These are phyloP conservation scores for Penaeus vannamei DNA, from an alignment of 1,140 invertebrate genomes.

Conservation along the genomic window DNA sequence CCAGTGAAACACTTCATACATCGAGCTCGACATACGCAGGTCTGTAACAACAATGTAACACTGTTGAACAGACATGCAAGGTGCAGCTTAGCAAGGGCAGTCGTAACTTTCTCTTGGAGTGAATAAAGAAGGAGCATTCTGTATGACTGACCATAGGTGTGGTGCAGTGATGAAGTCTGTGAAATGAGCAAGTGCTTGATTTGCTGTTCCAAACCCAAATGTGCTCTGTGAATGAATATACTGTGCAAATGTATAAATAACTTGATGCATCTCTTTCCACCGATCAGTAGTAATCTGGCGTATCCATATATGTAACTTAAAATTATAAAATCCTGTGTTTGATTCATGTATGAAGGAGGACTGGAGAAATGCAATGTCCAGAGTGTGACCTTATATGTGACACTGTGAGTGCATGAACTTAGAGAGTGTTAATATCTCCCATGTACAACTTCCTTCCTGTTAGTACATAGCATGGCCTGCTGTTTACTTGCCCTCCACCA, in stretches of 20 bases:
- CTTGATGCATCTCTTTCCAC: too few species aligned
- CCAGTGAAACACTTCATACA: constrained; percentile 85
- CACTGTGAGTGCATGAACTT: too few species aligned
- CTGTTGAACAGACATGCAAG: constrained; percentile 63
- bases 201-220: constrained; percentile 56
- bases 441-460: too few species aligned
- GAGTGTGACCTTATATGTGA: too few species aligned
- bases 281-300: too few species aligned
- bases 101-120: constrained; percentile 27
- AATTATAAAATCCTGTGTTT: constrained; percentile 2
- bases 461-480: too few species aligned
- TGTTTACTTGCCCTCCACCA: too few species aligned
- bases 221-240: constrained; percentile 46
- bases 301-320: constrained; percentile 9
- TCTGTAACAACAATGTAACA: constrained; percentile 73
- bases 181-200: constrained; percentile 47
- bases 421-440: too few species aligned
- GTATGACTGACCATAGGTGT: constrained; percentile 25
- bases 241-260: constrained; percentile 17
- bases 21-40: constrained; percentile 81
- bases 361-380: constrained; percentile 27
- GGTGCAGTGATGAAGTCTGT: constrained; percentile 34
- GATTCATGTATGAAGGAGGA: neutral
- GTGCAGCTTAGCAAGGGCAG: constrained; percentile 46
- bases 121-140: constrained; percentile 48